phyloP scores from a whole-genome alignment of 2,797 vertebrate species.

The Danionella dracula region DNA sequence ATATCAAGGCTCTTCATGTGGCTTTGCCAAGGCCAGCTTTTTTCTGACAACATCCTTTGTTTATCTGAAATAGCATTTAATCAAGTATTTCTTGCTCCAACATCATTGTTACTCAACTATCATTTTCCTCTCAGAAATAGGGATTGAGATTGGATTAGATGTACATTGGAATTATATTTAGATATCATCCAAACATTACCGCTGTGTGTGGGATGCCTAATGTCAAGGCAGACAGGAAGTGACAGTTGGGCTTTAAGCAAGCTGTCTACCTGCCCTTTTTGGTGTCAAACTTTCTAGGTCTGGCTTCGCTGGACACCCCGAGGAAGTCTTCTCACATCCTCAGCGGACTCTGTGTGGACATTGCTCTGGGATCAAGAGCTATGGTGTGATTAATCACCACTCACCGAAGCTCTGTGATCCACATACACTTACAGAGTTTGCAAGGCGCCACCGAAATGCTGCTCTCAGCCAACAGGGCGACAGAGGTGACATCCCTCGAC shows the following conservation, averaged over 20 bases:
- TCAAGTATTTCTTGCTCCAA: too few relatives aligned
- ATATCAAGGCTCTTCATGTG: too few relatives aligned
- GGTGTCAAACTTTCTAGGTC: conserved; percentile 51
- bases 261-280: conserved; percentile 56
- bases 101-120: too few relatives aligned
- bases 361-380: conserved; percentile 59
- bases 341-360: conserved; percentile 55
- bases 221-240: conserved; percentile 18
- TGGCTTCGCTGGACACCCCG: conserved; percentile 57
- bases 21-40: too few relatives aligned
- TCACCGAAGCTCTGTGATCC: background rate
- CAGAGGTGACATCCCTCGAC: conserved; percentile 7
- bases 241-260: conserved; percentile 53
- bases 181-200: too few relatives aligned
- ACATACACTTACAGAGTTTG: background rate
- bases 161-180: background rate
- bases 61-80: too few relatives aligned
- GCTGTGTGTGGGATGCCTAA: conserved; percentile 47
- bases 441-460: background rate
- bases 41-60: too few relatives aligned
- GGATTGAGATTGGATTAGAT: too few relatives aligned
- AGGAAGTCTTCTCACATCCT: conserved; percentile 59
- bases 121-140: too few relatives aligned
- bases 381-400: conserved; percentile 68
- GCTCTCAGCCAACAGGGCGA: conserved; percentile 11